Conservation (phyloP, 2,888 invertebrate species). For the Helleia helle region DNA sequence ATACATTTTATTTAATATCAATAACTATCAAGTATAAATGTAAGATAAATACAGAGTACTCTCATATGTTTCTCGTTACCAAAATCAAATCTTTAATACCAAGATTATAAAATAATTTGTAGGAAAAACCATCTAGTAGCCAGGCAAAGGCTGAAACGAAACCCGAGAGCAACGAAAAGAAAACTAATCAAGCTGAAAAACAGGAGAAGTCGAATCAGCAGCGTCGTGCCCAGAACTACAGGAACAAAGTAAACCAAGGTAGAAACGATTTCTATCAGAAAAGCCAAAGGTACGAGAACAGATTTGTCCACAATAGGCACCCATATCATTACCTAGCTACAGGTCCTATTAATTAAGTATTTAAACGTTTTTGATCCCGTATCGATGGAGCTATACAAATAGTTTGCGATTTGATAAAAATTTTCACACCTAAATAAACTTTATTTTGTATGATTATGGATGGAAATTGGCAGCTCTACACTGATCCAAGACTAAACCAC, state of each 20-base stretch:
- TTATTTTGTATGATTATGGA: conserved; percentile 9
- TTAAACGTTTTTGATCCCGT: conserved; percentile 4
- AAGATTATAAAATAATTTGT: conserved; percentile 11
- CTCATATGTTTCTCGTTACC: no score
- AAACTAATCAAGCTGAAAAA: conserved; percentile 40
- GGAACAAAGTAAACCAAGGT: conserved; percentile 39
- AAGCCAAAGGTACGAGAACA: conserved; percentile 55
- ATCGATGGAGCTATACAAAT: conserved; percentile 1
- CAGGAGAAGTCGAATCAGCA: conserved; percentile 34
- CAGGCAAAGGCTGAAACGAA: conserved; percentile 19
- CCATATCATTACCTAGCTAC: conserved; percentile 63
- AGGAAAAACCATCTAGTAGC: conserved; percentile 40
- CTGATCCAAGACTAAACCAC: conserved; percentile 17
- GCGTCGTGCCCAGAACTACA: conserved; percentile 51
- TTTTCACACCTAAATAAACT: conserved; percentile 19
- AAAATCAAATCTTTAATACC: background rate
- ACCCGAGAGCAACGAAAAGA: conserved; percentile 21
- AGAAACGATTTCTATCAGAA: conserved; percentile 52
- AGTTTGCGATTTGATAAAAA: conserved; percentile 12
- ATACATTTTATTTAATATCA: no score
- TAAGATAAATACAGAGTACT: no score
- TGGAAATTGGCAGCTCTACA: conserved; percentile 20
- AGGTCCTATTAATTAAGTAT: conserved; percentile 58
- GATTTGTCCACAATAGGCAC: conserved; percentile 54
- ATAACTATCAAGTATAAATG: no score